Conservation (phyloP, 2,113 vertebrate species). For the Ornithorhynchus anatinus region DNA sequence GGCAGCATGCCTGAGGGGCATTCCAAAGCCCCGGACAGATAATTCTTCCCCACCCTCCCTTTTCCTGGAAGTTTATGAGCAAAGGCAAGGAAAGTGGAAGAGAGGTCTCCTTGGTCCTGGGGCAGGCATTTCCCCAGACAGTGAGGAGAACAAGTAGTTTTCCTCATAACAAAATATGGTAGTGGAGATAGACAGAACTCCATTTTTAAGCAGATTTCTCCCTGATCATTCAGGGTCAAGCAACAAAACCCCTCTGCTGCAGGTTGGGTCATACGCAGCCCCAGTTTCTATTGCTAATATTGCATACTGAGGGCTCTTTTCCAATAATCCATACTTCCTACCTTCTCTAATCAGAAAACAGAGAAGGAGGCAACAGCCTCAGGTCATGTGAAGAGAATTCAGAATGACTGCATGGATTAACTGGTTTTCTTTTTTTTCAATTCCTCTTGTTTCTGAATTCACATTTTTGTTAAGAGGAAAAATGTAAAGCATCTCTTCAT, state of each 20-base stretch:
- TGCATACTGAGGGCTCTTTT: not conserved
- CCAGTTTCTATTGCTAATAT: not conserved
- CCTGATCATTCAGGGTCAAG: not conserved
- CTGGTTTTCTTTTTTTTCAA: not conserved
- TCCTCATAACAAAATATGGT: not conserved
- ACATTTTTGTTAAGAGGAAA: conserved; percentile 29
- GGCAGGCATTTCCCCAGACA: too few species aligned
- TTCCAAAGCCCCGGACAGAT: too few species aligned
- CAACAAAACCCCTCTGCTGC: not conserved
- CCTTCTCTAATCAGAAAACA: not conserved
- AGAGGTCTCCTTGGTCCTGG: too few species aligned
- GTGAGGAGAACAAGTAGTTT: too few species aligned
- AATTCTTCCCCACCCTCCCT: too few species aligned
- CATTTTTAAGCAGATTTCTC: not conserved
- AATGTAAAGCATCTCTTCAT: conserved; percentile 25
- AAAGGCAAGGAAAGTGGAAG: too few species aligned
- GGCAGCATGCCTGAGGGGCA: too few species aligned
- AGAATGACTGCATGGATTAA: not conserved
- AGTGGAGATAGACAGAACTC: not conserved
- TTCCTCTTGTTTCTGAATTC: conserved; percentile 28
- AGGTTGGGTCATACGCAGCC: too few species aligned
- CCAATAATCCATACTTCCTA: not conserved
- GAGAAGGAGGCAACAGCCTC: not conserved
- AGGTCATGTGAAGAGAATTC: not conserved
- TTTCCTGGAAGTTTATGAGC: too few species aligned